These are phyloP conservation scores for Myanophis thanlyinensis DNA, from an alignment of 2,113 vertebrate species.

Conservation along the genomic window DNA sequence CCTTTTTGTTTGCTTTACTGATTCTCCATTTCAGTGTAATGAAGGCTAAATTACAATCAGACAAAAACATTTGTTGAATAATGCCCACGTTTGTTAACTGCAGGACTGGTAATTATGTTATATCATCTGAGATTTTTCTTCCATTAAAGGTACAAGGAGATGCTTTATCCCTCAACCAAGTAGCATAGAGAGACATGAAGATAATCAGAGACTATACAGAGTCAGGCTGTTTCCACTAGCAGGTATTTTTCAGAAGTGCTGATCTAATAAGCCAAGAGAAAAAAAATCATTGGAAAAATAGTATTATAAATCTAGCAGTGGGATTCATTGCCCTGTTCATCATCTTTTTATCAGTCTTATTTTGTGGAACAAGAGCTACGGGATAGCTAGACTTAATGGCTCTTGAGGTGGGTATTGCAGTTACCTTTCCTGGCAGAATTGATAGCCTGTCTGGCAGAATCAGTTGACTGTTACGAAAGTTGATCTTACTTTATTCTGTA, in stretches of 20 bases:
- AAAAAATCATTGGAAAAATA: constrained; percentile 49
- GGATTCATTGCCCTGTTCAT: constrained; percentile 31
- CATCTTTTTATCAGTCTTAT: constrained; percentile 47
- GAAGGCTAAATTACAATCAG: background rate
- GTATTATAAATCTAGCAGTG: constrained; percentile 30
- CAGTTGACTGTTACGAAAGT: constrained; percentile 54
- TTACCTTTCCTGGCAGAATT: constrained; percentile 37
- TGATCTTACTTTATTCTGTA: constrained; percentile 47
- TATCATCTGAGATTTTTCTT: background rate
- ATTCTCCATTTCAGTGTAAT: background rate
- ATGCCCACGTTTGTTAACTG: background rate
- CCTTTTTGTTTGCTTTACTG: background rate
- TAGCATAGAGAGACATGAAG: background rate
- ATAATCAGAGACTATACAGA: background rate
- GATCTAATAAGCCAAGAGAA: constrained; percentile 17
- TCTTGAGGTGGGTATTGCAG: constrained; percentile 60
- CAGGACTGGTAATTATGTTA: background rate
- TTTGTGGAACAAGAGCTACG: constrained; percentile 31
- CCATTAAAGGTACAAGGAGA: background rate
- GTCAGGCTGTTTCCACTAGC: background rate
- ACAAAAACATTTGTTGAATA: background rate
- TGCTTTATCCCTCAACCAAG: background rate
- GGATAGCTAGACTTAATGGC: constrained; percentile 67
- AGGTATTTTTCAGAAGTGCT: constrained; percentile 6
- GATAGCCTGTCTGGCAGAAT: constrained; percentile 45